Base-by-base conservation (phyloP, 1,140 invertebrate genomes). In the Calycopis cecrops region DNA sequence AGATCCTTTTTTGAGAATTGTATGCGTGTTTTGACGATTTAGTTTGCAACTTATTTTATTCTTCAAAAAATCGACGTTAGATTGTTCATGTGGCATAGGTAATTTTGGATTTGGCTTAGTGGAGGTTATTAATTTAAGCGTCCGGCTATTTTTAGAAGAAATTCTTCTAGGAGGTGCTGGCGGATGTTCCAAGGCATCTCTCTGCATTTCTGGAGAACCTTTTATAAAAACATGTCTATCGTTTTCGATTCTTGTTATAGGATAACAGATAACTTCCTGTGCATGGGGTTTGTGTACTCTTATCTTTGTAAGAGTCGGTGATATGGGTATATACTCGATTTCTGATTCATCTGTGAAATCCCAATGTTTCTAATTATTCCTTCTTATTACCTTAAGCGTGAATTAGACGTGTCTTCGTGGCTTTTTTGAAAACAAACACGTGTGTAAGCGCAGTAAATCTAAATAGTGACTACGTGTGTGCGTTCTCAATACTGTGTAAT, bases 291-390 rank as follows among this genome's bases (percentile, higher is more conserved):
- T 93, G 74, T 93, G 92, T 14, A 94, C 91, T 74, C 93, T 91
- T 70, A 95, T 94, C 87, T 93, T 91, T 59, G 93, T 95, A 68
- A 95, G 82, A 53, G 93, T 94, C 35, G 93, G 90, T 54, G 94
- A 93, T 63, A 95, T 93, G 65, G 94, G 93, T 80, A 94, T 93
- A 84, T 94, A 95, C 88, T 95, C 93, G 65, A 94, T 91, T 85
- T 92, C 91, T 49, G 91, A 81, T 69, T 91, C 90, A 88, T 92
- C 91, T 92, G 91, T 88, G 91, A 85, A 91, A 88, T 88, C 71
- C 68, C 67, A 85, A 76, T 69, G 50, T 51, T 57, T 57, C 68
- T 60, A 21, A 53, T 54, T 47, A 44, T 58, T 67, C 59, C 67
- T 68, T 57, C 55, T 54, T 17, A 18, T 61, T 62, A 68, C 63